These are phyloP conservation scores for Nicator chloris DNA, from an alignment of 2,113 vertebrate genomes.

Conservation along the genomic window DNA sequence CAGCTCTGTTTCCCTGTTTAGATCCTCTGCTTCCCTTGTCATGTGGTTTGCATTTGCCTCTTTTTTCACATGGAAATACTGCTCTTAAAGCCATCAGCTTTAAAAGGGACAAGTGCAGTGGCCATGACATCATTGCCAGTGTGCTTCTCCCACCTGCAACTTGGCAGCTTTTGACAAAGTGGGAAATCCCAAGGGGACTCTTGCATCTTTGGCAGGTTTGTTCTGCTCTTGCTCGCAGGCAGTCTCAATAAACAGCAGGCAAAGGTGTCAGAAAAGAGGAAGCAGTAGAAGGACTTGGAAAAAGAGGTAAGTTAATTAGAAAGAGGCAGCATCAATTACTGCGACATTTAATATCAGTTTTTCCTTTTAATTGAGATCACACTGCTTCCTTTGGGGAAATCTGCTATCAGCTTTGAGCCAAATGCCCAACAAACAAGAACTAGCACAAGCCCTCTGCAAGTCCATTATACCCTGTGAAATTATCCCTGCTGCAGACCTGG, in stretches of 20 bases:
- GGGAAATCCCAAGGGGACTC: neutral
- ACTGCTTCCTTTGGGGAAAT: neutral
- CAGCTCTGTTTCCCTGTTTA: neutral
- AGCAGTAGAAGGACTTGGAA: neutral
- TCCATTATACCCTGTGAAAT: neutral
- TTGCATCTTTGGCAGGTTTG: neutral
- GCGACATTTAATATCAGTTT: conserved; percentile 2
- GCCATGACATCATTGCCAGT: neutral
- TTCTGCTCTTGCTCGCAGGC: neutral
- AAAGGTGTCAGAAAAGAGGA: neutral
- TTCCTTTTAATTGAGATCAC: neutral
- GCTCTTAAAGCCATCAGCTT: neutral
- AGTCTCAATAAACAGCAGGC: neutral
- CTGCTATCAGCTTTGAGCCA: neutral
- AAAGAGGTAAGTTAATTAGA: conserved; percentile 7
- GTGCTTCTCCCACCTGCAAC: neutral
- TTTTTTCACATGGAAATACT: neutral
- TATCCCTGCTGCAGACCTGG: neutral
- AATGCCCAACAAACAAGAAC: neutral
- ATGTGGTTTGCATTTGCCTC: neutral
- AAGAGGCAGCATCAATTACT: neutral
- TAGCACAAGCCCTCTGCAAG: neutral
- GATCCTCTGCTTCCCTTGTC: neutral
- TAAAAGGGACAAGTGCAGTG: rapidly evolving
- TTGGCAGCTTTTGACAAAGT: neutral